Evolutionary conservation across 2,888 invertebrate genomes (phyloP), one percentile per base, ranked within the genome.

Genomic region (Rhogogaster chlorosoma): DNA sequence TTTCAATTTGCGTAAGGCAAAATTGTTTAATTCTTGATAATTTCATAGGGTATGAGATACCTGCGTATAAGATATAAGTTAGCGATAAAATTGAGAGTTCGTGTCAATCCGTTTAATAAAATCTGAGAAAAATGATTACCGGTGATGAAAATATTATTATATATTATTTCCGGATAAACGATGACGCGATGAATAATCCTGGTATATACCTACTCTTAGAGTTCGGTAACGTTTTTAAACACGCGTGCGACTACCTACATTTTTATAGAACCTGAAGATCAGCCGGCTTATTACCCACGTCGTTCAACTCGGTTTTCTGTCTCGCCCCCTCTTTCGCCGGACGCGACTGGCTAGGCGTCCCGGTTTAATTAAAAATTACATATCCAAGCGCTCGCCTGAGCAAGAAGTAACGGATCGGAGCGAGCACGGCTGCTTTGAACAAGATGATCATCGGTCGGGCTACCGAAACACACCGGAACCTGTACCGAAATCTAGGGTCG

Each of bases 401-500:
- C 61, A 80, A 61, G 80, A 57, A 61, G 80, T 67, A 67, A 83
- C 83, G 83, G 83, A 83, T 83, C 83, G 83, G n/a, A 77, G 45
- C 29, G 77, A 49, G 42, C 45, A 64, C 42, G 83, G 67, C 32
- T 42, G 64, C n/a, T 45, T 45, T n/a, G 57, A 70, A 70, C 64
- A 49, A 80, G 83, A 42, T 67, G 83, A 83, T 83, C 67, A 38
- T 36, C 26, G 26, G 15, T 29, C 18, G 26, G 45, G 83, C 83
- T 83, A 83, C 83, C 83, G 83, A 83, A 83, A 83, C 83, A 32
- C 83, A 70, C 83, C 83, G 83, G 83, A 83, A 70, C 83, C 83
- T 32, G 67, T n/a, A 36, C 80, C 22, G 57, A 61, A 83, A 67
- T 83, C 83, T 67, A 64, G 83, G 67, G 83, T 83, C n/a, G 67